phyloP scores from a whole-genome alignment of 2,113 vertebrate genomes.

The Camelus dromedarius region DNA sequence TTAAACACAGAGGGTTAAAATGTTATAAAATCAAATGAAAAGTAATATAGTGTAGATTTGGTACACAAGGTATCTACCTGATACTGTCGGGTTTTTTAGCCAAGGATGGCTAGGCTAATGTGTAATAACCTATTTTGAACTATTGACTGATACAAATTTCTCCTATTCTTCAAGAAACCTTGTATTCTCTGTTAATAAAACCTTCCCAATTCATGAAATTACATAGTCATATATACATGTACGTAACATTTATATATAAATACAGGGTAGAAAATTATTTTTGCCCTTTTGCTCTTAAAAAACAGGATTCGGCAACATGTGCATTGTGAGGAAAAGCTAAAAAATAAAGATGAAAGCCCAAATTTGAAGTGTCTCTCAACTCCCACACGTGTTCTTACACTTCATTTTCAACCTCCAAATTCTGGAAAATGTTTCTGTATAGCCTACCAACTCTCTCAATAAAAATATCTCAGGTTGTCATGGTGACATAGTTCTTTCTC shows the following conservation, averaged over 20 bases:
- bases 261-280: background rate
- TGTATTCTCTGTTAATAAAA: conserved; percentile 17
- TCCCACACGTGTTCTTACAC: conserved; percentile 47
- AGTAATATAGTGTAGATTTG: background rate
- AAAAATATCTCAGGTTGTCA: conserved; percentile 72
- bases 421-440: conserved; percentile 8
- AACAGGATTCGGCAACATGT: background rate
- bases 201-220: background rate
- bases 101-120: background rate
- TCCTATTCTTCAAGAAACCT: conserved; percentile 10
- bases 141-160: background rate
- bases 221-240: background rate
- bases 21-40: background rate
- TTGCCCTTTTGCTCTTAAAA: conserved; percentile 24
- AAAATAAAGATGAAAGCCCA: conserved; percentile 41
- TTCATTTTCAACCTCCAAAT: conserved; percentile 2
- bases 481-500: conserved; percentile 50
- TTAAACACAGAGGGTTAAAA: conserved; percentile 11
- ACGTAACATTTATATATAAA: background rate
- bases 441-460: conserved; percentile 41
- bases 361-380: conserved; percentile 34
- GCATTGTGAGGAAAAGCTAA: conserved; percentile 3
- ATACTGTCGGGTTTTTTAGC: background rate
- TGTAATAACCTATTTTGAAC: background rate
- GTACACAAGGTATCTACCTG: background rate